phyloP scores from a whole-genome alignment of 2,888 invertebrate species.

The Zele albiditarsus region DNA sequence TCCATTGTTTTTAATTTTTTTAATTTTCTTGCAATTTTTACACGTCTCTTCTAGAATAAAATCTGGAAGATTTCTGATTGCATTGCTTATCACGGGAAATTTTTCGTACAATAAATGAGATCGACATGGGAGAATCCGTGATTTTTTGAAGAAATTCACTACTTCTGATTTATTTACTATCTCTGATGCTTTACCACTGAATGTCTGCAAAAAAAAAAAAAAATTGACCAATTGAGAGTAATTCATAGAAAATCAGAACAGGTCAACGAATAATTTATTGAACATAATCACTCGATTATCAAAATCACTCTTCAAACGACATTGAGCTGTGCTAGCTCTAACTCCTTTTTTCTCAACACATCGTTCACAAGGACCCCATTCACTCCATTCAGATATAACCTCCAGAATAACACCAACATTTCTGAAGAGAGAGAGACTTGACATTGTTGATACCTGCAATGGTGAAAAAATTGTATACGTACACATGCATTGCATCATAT shows the following conservation, averaged over 20 bases:
- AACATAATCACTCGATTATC: conserved; percentile 39
- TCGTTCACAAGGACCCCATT: conserved; percentile 75
- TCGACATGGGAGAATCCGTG: conserved; percentile 65
- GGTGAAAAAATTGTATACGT: neutral
- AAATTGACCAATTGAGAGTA: conserved; percentile 20
- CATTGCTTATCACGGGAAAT: conserved; percentile 73
- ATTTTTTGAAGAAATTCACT: conserved; percentile 57
- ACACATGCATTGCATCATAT: neutral
- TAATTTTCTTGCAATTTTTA: conserved; percentile 57
- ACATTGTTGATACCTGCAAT: conserved; percentile 68
- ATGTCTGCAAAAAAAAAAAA: conserved; percentile 14
- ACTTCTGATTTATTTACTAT: conserved; percentile 38
- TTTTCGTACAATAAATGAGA: conserved; percentile 71
- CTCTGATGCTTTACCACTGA: neutral
- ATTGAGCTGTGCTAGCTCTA: conserved; percentile 73
- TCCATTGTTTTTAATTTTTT: conserved; percentile 67
- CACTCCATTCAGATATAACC: conserved; percentile 74
- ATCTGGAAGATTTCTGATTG: conserved; percentile 74
- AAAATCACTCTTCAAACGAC: conserved; percentile 72
- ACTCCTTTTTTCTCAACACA: conserved; percentile 70
- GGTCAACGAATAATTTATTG: conserved; percentile 1
- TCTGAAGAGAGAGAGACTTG: conserved; percentile 71
- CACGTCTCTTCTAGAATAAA: conserved; percentile 71
- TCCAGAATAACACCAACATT: conserved; percentile 72
- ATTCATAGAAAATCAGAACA: neutral